Evolutionary conservation across 2,888 invertebrate genomes (phyloP), one percentile per base, ranked within the genome.

Genomic region (Lasioglossum leucozonium): DNA sequence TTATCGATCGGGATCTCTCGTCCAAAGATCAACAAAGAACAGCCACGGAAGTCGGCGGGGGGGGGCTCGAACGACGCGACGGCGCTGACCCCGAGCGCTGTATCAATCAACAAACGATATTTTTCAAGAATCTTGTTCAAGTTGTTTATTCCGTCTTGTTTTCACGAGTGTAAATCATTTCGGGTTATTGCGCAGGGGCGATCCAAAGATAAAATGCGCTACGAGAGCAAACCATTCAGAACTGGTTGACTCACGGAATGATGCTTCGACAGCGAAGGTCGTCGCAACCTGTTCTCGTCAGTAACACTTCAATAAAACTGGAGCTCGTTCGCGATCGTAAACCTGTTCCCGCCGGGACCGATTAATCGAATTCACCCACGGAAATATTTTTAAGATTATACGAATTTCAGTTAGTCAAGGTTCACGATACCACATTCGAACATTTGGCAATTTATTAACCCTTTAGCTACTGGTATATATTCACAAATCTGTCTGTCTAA

Each of bases 1-100:
- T 69, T 80, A 71, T 62, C 62, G 47, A 18, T 11, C 44, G 13
- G 58, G 26, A 65, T 81, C 51, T 26, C 11, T 11, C 30, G 62
- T 30, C 6, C 72, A 72, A 72, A 44, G 72, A 76, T 69, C 75
- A 44, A 62, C 37, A 22, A 67, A 18, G 18, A 22, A 51, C 8
- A 51, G 51, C 51, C 8, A 8, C 51, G 22, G 8, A 22, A 51
- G 51, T 51, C 22, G 3, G 10, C 51, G 51, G 51, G 51, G 51
- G 51, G 51, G 51, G 51, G 8, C 6, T 22, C 8, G 51, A 51
- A 51, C 8, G 22, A 22, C 22, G 51, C 22, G 51, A 18, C 47
- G 18, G 5, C 18, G 6, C 6, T 47, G 47, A 51, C 51, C 51
- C 18, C 51, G 51, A 22, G 51, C 6, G 18, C 4, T 16, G 65